Evolutionary conservation across 2,888 invertebrate genomes (phyloP).

Genomic region (Ormyrus labotus): DNA sequence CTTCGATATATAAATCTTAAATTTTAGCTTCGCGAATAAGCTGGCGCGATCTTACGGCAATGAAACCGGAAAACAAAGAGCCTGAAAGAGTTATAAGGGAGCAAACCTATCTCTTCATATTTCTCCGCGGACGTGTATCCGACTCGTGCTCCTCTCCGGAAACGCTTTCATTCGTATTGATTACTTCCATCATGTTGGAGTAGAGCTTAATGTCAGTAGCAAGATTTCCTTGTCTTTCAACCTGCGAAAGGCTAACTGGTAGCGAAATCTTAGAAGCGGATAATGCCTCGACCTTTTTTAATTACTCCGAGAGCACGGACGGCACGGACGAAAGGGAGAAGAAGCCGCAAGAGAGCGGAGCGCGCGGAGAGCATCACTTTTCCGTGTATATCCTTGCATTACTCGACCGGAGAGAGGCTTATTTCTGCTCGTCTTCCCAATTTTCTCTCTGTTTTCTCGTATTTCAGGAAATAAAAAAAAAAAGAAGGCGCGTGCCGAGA

Average conservation of each 20-base stretch:
- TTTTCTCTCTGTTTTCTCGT: no score
- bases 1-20: no score
- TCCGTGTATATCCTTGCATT: background rate
- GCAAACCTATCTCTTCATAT: background rate
- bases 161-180: constrained; percentile 45
- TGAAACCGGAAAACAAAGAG: no score
- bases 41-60: no score
- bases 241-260: background rate
- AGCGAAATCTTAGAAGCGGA: constrained; percentile 44
- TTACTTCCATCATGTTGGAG: constrained; percentile 25
- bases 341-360: constrained; percentile 11
- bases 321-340: background rate
- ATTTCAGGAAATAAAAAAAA: no score
- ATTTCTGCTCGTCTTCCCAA: background rate
- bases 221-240: constrained; percentile 26
- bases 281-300: constrained; percentile 39
- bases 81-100: no score
- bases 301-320: constrained; percentile 30
- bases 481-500: no score
- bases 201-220: constrained; percentile 14
- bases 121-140: background rate
- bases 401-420: background rate
- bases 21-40: no score
- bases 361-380: no score
- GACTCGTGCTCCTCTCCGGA: background rate